Conservation (phyloP, 2,113 vertebrate genomes). For the Cyanoderma ruficeps region DNA sequence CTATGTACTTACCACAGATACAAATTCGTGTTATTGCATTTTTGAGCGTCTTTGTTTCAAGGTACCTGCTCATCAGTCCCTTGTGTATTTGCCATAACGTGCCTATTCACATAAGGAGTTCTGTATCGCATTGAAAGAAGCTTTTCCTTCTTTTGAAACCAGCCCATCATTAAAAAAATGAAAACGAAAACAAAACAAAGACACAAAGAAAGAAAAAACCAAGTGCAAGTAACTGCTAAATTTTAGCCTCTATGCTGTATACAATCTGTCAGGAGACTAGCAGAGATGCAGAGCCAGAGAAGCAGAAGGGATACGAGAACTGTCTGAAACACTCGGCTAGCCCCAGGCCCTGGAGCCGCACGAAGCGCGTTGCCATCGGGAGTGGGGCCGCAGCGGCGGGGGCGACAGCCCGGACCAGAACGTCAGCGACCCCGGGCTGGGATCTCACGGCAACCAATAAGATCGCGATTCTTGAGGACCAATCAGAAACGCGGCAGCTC, state of each 20-base stretch:
- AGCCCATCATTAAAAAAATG: background rate
- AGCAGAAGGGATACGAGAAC: accelerated
- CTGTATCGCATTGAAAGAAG: accelerated
- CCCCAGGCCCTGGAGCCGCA: accelerated
- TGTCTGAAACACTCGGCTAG: accelerated
- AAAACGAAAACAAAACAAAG: background rate
- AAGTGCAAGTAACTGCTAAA: accelerated
- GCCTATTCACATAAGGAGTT: accelerated
- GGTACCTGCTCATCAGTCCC: accelerated
- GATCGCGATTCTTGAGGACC: accelerated
- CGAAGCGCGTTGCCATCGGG: accelerated
- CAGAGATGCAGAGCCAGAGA: accelerated
- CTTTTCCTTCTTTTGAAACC: background rate
- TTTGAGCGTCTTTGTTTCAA: accelerated
- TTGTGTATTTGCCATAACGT: accelerated
- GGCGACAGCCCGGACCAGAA: accelerated
- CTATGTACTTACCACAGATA: accelerated
- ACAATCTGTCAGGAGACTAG: accelerated
- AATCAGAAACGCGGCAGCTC: background rate
- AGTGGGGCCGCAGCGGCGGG: accelerated
- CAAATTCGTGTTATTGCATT: accelerated
- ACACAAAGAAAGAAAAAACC: no score
- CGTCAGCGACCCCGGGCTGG: accelerated
- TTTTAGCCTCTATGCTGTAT: accelerated
- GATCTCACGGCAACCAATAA: background rate